Evolutionary conservation across 1,140 invertebrate species (phyloP).

Genomic region (Drosophila ogumai): DNA sequence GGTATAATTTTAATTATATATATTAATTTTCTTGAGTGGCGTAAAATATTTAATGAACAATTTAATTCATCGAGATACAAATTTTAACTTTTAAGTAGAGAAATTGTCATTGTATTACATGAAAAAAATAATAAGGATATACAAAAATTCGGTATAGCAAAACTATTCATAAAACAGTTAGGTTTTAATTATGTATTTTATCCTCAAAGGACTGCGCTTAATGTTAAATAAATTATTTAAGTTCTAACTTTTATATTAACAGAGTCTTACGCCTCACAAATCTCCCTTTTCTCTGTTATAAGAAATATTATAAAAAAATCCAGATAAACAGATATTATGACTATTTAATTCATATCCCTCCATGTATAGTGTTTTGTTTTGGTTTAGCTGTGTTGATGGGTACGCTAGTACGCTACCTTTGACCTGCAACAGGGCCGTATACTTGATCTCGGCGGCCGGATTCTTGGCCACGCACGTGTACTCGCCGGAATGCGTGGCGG

Average conservation of each 20-base stretch:
- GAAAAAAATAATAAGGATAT: too few species aligned
- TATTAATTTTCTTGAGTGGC: not conserved
- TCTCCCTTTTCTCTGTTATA: too few species aligned
- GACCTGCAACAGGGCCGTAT: slow-evolving; percentile 92
- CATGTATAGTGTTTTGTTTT: not conserved
- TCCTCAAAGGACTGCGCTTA: not conserved
- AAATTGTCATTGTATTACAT: too few species aligned
- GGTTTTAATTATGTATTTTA: too few species aligned
- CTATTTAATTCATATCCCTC: not conserved
- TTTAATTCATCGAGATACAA: not conserved
- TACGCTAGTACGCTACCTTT: slow-evolving; percentile 89
- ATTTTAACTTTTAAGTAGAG: not conserved
- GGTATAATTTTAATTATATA: not conserved
- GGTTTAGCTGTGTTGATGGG: slow-evolving; percentile 40
- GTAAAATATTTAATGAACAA: not conserved
- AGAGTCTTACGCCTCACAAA: too few species aligned
- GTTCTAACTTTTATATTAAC: too few species aligned
- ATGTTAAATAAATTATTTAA: not conserved
- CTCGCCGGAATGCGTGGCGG: slow-evolving; percentile 90
- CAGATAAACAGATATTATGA: not conserved
- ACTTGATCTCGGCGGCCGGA: slow-evolving; percentile 91
- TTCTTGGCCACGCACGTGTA: slow-evolving; percentile 93
- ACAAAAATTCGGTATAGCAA: too few species aligned
- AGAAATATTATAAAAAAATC: not conserved
- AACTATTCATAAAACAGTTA: too few species aligned